phyloP scores from a whole-genome alignment of 1,140 invertebrate genomes.

The Sminthurides bifidus region DNA sequence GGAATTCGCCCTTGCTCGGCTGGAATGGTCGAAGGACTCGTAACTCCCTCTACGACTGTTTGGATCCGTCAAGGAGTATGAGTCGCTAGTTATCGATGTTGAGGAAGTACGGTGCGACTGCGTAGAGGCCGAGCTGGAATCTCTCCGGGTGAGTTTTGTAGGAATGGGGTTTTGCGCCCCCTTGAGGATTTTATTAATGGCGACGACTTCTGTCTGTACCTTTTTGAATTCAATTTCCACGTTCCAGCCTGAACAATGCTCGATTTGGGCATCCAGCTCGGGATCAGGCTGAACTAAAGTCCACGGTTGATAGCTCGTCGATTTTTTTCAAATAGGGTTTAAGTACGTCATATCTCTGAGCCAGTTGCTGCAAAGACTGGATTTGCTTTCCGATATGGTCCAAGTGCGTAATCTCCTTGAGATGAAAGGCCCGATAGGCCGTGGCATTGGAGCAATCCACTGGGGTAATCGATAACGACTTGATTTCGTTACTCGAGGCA shows the following conservation, averaged over 20 bases:
- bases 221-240: slow-evolving; percentile 25
- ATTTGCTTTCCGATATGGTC: slow-evolving; percentile 27
- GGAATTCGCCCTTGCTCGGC: slow-evolving; percentile 4
- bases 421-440: slow-evolving; percentile 25
- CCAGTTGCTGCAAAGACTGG: slow-evolving; percentile 17
- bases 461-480: not conserved
- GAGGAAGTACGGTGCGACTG: slow-evolving; percentile 6
- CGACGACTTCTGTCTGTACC: slow-evolving; percentile 19
- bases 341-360: slow-evolving; percentile 19
- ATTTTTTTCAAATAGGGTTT: slow-evolving; percentile 26
- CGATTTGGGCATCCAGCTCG: slow-evolving; percentile 22
- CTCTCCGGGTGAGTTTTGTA: not conserved
- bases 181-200: slow-evolving; percentile 17
- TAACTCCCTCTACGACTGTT: slow-evolving; percentile 5
- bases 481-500: not conserved
- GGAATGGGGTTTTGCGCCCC: not conserved
- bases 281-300: slow-evolving; percentile 16
- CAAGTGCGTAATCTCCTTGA: slow-evolving; percentile 22
- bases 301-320: slow-evolving; percentile 4
- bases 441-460: not conserved
- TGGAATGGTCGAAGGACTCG: slow-evolving; percentile 3
- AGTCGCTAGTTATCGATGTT: slow-evolving; percentile 1
- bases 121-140: slow-evolving; percentile 11
- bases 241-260: slow-evolving; percentile 30
- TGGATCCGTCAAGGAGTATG: slow-evolving; percentile 1